Evolutionary conservation across 2,888 invertebrate genomes (phyloP).

Genomic region (Tolmerus cingulatus): DNA sequence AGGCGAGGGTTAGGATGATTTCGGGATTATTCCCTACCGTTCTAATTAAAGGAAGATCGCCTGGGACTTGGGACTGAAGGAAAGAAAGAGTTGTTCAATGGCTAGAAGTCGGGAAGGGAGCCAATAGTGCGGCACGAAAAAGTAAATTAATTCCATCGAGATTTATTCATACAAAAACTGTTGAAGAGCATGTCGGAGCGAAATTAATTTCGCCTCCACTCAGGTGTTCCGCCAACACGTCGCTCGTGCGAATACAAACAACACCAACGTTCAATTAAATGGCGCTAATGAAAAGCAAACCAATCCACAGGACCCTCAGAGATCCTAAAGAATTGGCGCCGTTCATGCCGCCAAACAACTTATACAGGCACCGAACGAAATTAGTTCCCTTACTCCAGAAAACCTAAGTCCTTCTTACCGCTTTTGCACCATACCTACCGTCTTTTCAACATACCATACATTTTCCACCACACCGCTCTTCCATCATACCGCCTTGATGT

Average conservation of each 20-base stretch:
- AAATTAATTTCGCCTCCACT: background rate
- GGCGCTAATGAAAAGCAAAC: constrained; percentile 5
- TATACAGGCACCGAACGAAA: background rate
- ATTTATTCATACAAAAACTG: background rate
- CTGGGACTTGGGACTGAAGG: background rate
- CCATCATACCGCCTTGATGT: background rate
- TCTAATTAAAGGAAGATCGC: constrained; percentile 31
- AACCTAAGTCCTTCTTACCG: background rate
- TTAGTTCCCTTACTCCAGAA: background rate
- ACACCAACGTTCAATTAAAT: constrained; percentile 5
- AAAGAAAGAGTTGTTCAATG: background rate
- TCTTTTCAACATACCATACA: background rate
- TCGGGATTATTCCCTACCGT: background rate
- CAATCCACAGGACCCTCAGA: background rate
- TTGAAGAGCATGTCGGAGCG: background rate
- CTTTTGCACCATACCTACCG: background rate
- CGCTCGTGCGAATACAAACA: background rate
- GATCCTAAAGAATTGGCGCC: background rate
- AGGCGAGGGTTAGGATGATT: constrained; percentile 21
- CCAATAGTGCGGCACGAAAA: background rate
- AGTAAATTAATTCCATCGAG: background rate
- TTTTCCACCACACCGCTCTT: background rate
- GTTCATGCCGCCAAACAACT: background rate
- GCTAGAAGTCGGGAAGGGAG: background rate
- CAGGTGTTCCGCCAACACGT: background rate